phyloP scores from a whole-genome alignment of 2,113 vertebrate species.

The Psettodes erumei region DNA sequence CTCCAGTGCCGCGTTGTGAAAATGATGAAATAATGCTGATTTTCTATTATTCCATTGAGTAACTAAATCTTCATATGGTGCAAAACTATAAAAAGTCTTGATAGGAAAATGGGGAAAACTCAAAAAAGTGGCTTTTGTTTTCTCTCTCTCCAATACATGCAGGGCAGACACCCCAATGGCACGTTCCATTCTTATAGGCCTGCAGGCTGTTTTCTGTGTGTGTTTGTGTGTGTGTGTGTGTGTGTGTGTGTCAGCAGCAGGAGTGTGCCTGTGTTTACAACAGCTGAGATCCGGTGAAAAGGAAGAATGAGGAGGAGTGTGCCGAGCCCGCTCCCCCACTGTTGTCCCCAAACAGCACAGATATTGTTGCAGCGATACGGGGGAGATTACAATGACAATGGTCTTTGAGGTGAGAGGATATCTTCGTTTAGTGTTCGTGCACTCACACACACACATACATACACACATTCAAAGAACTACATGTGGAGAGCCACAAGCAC shows the following conservation, averaged over 20 bases:
- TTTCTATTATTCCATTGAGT: too few species aligned
- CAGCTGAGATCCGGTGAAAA: conserved; percentile 68
- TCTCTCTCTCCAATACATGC: conserved; percentile 43
- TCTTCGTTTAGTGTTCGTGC: conserved; percentile 27
- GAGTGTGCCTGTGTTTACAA: conserved; percentile 79
- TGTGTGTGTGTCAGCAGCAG: conserved; percentile 37
- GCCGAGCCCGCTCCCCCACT: conserved; percentile 66
- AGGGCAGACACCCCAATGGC: conserved; percentile 28
- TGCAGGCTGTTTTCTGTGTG: conserved; percentile 47
- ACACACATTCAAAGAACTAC: conserved; percentile 34
- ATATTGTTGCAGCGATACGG: conserved; percentile 74
- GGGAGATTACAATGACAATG: conserved; percentile 63
- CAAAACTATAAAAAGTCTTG: background rate
- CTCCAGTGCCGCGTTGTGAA: conserved; percentile 23
- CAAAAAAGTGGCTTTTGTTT: background rate
- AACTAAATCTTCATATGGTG: too few species aligned
- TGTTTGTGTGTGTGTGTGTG: conserved; percentile 30
- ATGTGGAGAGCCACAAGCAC: conserved; percentile 46
- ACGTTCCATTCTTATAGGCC: conserved; percentile 44
- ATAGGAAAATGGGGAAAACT: background rate
- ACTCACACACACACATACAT: conserved; percentile 38
- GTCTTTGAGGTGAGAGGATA: conserved; percentile 47
- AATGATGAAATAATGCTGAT: too few species aligned
- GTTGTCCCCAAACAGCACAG: conserved; percentile 81
- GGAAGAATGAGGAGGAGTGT: conserved; percentile 65